These are phyloP conservation scores for Tachycineta bicolor DNA, from an alignment of 2,113 vertebrate species.

Conservation along the genomic window DNA sequence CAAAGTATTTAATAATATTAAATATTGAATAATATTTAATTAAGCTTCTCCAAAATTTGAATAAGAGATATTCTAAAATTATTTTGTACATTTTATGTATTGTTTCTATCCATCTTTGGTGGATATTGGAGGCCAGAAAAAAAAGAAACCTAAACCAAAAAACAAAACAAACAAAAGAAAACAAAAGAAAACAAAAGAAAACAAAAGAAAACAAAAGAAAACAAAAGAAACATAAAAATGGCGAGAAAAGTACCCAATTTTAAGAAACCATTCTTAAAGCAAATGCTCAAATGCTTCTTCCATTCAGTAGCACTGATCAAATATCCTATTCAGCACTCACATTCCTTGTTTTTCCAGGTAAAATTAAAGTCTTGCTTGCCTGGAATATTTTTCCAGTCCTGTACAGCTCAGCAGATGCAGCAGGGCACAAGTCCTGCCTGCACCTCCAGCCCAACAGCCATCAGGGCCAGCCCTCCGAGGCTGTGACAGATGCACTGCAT, in stretches of 20 bases:
- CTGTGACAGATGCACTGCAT: not conserved
- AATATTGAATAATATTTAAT: not conserved
- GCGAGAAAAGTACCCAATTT: not conserved
- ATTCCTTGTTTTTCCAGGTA: not conserved
- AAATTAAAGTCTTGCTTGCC: not conserved
- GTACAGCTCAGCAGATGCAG: not conserved
- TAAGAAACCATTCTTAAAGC: not conserved
- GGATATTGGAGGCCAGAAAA: not conserved
- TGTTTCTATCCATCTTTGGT: not conserved
- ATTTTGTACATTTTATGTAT: not conserved
- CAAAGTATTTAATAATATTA: not conserved
- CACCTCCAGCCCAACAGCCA: not conserved
- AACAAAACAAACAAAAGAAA: no score
- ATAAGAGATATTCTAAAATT: not conserved
- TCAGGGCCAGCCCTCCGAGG: not conserved
- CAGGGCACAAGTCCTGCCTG: not conserved
- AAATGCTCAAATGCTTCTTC: not conserved
- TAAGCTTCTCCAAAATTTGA: not conserved
- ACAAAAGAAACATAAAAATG: not conserved
- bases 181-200: not conserved
- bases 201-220: not conserved
- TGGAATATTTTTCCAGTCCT: not conserved
- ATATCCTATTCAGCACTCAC: not conserved
- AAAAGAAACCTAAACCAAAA: not conserved
- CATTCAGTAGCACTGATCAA: not conserved